A percentile compares a stretch with the other conserved stretches of the same genome.
Evolutionary conservation across 1,140 invertebrate genomes (phyloP).

Genomic region (Camponotus floridanus): DNA sequence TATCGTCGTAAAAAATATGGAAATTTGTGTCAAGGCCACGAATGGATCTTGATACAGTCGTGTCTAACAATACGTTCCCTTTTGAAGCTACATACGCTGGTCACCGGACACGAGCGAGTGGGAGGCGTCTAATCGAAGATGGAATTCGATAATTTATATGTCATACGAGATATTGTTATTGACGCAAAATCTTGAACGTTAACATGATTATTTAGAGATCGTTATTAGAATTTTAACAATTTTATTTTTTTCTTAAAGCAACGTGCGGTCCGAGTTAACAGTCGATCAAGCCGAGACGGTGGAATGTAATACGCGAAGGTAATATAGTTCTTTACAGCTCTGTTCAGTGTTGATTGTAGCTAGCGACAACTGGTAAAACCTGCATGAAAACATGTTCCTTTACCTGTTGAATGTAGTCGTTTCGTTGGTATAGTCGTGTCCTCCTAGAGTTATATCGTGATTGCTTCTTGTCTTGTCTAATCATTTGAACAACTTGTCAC

Average conservation of each 20-base stretch:
- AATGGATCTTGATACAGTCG: conserved; percentile 46
- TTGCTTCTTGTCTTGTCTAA: neutral
- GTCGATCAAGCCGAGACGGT: conserved; percentile 78
- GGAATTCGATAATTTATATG: neutral
- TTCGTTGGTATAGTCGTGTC: neutral
- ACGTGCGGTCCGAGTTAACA: conserved; percentile 81
- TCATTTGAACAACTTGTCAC: neutral
- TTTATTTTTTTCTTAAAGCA: conserved; percentile 83
- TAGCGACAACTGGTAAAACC: conserved; percentile 69
- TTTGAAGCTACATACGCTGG: conserved; percentile 19
- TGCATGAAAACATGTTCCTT: neutral
- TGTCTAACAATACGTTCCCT: conserved; percentile 55
- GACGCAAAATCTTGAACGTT: neutral
- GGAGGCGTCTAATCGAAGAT: neutral
- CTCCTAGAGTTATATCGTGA: neutral
- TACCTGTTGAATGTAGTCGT: neutral
- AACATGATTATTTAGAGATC: neutral
- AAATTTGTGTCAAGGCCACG: conserved; percentile 64
- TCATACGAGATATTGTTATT: neutral
- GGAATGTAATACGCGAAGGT: conserved; percentile 82
- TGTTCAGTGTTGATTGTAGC: conserved; percentile 60
- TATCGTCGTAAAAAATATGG: neutral
- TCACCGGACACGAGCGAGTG: neutral
- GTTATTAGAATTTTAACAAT: conserved; percentile 60
- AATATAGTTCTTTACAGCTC: conserved; percentile 76